phyloP scores from a whole-genome alignment of 2,888 invertebrate genomes.

The Cordilura impudica region DNA sequence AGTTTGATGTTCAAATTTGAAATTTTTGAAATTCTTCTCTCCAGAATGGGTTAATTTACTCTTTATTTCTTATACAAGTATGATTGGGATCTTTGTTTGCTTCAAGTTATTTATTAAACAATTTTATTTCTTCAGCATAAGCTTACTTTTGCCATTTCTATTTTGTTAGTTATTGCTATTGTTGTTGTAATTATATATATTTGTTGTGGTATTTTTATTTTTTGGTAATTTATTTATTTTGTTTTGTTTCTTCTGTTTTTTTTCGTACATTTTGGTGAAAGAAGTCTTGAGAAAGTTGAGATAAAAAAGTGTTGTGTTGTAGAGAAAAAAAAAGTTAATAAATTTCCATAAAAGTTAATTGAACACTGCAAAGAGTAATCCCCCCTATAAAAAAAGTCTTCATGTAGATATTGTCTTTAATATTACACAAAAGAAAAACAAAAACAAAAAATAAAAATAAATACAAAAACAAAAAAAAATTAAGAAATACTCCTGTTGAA shows the following conservation, averaged over 20 bases:
- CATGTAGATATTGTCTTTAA: conserved; percentile 26
- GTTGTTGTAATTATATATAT: conserved; percentile 29
- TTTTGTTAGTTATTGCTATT: conserved; percentile 4
- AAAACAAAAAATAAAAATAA: conserved; percentile 9
- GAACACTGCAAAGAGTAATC: conserved; percentile 54
- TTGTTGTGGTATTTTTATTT: conserved; percentile 5
- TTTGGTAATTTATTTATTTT: conserved; percentile 24
- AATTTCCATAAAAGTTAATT: conserved; percentile 62
- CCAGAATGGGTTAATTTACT: conserved; percentile 50
- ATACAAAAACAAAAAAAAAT: conserved; percentile 19
- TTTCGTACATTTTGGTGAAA: conserved; percentile 13
- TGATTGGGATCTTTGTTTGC: conserved; percentile 42
- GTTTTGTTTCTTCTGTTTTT: too few species aligned
- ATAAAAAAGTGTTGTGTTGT: conserved; percentile 53
- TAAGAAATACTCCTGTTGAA: conserved; percentile 55
- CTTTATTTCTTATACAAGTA: conserved; percentile 11
- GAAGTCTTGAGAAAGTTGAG: conserved; percentile 57
- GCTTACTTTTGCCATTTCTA: conserved; percentile 45
- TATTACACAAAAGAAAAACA: conserved; percentile 22
- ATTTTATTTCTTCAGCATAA: conserved; percentile 26
- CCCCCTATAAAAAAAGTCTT: conserved; percentile 26
- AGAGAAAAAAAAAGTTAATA: conserved; percentile 38
- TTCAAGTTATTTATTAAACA: conserved; percentile 53
- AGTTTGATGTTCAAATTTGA: too few species aligned
- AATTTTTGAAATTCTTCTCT: too few species aligned